Percentiles rank a stretch among this genome's conserved stretches.
phyloP scores from a whole-genome alignment of 2,113 vertebrate genomes.

The Cisticola juncidis region DNA sequence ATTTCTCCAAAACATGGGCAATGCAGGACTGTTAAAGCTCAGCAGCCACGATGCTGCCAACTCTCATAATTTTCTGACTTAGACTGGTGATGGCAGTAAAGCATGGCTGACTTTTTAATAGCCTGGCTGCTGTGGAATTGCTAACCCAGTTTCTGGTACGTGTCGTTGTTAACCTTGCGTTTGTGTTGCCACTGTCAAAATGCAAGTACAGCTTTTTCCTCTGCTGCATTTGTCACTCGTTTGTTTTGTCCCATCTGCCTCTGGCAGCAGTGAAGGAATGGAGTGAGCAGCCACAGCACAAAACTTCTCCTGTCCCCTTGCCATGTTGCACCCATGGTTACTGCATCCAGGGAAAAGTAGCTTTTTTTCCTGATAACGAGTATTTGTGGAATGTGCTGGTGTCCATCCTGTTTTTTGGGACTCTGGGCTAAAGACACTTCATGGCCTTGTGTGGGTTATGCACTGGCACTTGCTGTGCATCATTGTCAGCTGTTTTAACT shows the following conservation, averaged over 20 bases:
- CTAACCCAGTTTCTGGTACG: neutral
- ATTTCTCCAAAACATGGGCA: neutral
- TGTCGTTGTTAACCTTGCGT: neutral
- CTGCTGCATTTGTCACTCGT: fast-evolving
- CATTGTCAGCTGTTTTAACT: neutral
- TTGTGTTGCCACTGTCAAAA: neutral
- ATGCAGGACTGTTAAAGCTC: neutral
- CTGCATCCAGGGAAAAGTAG: neutral
- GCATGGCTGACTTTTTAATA: neutral
- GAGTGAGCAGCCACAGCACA: neutral
- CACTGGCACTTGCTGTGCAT: neutral
- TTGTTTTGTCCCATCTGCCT: neutral
- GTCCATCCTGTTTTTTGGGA: neutral
- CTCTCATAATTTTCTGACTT: neutral
- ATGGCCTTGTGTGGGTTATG: neutral
- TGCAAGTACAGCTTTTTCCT: neutral
- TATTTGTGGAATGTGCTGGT: neutral
- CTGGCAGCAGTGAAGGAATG: neutral
- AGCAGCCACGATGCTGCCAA: neutral
- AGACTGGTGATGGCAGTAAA: neutral
- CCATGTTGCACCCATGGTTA: neutral
- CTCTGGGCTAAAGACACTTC: neutral
- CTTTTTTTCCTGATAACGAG: neutral
- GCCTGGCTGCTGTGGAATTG: neutral
- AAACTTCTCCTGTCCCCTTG: neutral